Evolutionary conservation across 2,113 vertebrate genomes (phyloP), one percentile per base, ranked within the genome.

Genomic region (Platichthys stellatus): DNA sequence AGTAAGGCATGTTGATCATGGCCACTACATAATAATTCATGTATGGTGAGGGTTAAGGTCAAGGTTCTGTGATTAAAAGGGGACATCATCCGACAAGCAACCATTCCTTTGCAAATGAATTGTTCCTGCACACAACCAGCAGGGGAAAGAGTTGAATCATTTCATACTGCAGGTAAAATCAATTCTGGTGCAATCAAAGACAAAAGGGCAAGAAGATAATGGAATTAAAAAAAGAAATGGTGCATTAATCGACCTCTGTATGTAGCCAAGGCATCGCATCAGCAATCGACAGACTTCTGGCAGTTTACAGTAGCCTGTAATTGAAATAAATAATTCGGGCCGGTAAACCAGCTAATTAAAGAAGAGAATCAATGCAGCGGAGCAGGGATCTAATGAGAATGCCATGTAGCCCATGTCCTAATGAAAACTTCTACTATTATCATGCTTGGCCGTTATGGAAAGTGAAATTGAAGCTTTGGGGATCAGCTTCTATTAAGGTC

Each of bases 271-370:
- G 68, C 49, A 57, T 69, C 31, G 20, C 21, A 26, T 72, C 61
- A 77, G 67, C 54, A 56, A 80, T 82, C 11, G 51, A 78, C 72
- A 81, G 24, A 63, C 80, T 75, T 73, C 63, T 75, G 59, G 59
- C 70, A 40, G 43, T 63, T 69, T 72, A 40, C 61, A 72, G 47
- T 31, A 26, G 62, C 45, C 47, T 51, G 31, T 74, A 76, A 83
- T 62, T 76, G 43, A 85, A 80, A 85, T 67, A 63, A 83, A 86
- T 76, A 74, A 78, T 31, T 28, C 54, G 51, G 23, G 53, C 62
- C 12, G 15, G 65, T 72, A 62, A 75, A 65, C 23, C 67, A 69
- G 59, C 45, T 81, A 76, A 86, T 82, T 68, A 81, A 77, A 72
- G 23, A 62, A 53, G 67, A 24, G 38, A 72, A 69, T 67, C 56